Percentiles rank a stretch among this genome's conserved stretches.
Conservation (phyloP, 2,888 invertebrate genomes). For the Netelia melanura region DNA sequence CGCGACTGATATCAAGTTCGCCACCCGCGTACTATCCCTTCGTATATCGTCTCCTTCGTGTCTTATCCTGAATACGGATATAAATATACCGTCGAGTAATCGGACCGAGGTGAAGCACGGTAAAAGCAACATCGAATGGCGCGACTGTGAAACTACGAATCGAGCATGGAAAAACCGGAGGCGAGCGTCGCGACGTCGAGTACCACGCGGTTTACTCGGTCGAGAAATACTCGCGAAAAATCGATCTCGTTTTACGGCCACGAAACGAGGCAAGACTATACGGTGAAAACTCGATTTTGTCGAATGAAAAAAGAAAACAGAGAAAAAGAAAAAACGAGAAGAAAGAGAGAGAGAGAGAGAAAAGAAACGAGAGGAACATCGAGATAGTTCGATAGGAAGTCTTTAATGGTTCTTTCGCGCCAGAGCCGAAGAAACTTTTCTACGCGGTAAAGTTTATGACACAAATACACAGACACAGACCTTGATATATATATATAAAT, state of each 20-base stretch:
- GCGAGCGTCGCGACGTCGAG: slow-evolving; percentile 46
- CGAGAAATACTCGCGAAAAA: slow-evolving; percentile 56
- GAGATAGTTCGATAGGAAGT: slow-evolving; percentile 55
- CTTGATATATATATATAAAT: neutral
- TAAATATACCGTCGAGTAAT: neutral
- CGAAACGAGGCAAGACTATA: slow-evolving; percentile 48
- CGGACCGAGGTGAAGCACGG: slow-evolving; percentile 12
- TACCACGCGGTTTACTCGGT: slow-evolving; percentile 16
- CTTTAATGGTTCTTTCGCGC: slow-evolving; percentile 46
- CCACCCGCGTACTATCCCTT: slow-evolving; percentile 67
- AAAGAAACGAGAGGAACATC: slow-evolving; percentile 16
- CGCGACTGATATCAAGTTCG: slow-evolving; percentile 78
- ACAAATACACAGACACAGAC: neutral
- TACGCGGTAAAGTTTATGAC: slow-evolving; percentile 52
- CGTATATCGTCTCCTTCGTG: slow-evolving; percentile 15
- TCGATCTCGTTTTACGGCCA: slow-evolving; percentile 61
- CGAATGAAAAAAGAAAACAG: slow-evolving; percentile 24
- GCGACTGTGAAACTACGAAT: slow-evolving; percentile 43
- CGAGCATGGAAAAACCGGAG: slow-evolving; percentile 9
- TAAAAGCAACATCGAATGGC: slow-evolving; percentile 52
- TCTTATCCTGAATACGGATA: slow-evolving; percentile 39
- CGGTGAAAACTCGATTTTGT: slow-evolving; percentile 59
- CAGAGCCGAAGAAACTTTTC: slow-evolving; percentile 46
- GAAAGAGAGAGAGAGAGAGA: slow-evolving; percentile 9
- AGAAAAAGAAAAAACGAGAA: neutral